Percentiles rank a stretch among this genome's conserved stretches.
These are phyloP conservation scores for Xiphydria camelus DNA, from an alignment of 2,888 invertebrate species.

Conservation along the genomic window DNA sequence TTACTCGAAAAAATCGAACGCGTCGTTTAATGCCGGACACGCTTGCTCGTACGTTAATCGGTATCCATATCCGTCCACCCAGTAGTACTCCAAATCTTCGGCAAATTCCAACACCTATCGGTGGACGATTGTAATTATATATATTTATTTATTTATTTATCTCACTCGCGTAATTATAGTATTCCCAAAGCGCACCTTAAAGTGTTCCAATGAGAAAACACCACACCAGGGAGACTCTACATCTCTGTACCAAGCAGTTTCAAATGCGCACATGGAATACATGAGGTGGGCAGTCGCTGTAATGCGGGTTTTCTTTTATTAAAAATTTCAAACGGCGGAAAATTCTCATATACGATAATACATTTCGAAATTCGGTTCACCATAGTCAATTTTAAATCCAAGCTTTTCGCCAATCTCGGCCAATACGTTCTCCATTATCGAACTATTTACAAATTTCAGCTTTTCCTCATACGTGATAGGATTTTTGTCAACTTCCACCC, in stretches of 20 bases:
- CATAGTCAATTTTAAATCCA: slow-evolving; percentile 61
- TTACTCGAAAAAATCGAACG: slow-evolving; percentile 73
- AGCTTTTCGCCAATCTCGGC: slow-evolving; percentile 64
- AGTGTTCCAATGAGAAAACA: slow-evolving; percentile 66
- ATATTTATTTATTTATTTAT: slow-evolving; percentile 6
- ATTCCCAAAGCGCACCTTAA: slow-evolving; percentile 62
- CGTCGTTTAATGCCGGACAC: slow-evolving; percentile 72
- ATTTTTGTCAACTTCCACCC: slow-evolving; percentile 70
- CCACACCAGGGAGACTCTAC: slow-evolving; percentile 78
- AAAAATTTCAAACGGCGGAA: no score
- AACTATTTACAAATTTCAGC: slow-evolving; percentile 61
- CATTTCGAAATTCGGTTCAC: no score
- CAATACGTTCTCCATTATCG: slow-evolving; percentile 64
- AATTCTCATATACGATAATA: no score
- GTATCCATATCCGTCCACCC: slow-evolving; percentile 81
- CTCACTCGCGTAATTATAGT: not conserved
- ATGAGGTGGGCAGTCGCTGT: slow-evolving; percentile 67
- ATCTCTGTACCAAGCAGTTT: slow-evolving; percentile 76
- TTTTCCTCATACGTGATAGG: slow-evolving; percentile 64
- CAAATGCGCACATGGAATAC: slow-evolving; percentile 77
- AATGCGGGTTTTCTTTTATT: slow-evolving; percentile 29
- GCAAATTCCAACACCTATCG: slow-evolving; percentile 73
- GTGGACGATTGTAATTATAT: slow-evolving; percentile 9
- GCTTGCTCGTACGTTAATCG: slow-evolving; percentile 75
- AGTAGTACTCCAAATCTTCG: slow-evolving; percentile 79